These are phyloP conservation scores for Lagodon rhomboides DNA, from an alignment of 2,797 vertebrate species.

Conservation along the genomic window DNA sequence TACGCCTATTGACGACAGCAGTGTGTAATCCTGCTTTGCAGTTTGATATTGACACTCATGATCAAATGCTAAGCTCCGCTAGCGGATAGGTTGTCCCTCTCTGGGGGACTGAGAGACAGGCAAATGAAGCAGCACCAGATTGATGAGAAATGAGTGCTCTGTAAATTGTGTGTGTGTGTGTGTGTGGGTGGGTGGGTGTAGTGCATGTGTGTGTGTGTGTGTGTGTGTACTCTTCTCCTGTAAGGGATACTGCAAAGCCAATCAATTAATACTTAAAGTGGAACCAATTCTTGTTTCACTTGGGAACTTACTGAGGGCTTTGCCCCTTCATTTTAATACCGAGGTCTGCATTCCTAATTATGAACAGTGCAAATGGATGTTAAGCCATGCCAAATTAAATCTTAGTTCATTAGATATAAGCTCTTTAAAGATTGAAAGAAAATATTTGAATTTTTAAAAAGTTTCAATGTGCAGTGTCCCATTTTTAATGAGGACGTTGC, in stretches of 20 bases:
- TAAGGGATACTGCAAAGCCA: conserved; percentile 86
- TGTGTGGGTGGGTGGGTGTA: conserved; percentile 4
- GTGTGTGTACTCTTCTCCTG: conserved; percentile 75
- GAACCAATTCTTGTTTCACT: conserved; percentile 87
- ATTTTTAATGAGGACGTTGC: conserved; percentile 85
- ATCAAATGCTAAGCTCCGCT: conserved; percentile 87
- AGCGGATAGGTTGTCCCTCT: conserved; percentile 84
- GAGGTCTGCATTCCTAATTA: conserved; percentile 86
- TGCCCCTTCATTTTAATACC: conserved; percentile 86
- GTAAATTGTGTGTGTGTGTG: conserved; percentile 78
- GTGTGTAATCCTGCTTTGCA: conserved; percentile 84
- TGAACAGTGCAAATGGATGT: conserved; percentile 86
- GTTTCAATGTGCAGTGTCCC: conserved; percentile 86
- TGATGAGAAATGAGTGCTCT: conserved; percentile 84
- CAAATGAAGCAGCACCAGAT: conserved; percentile 86
- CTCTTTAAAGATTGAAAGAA: conserved; percentile 87
- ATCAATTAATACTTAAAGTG: conserved; percentile 88
- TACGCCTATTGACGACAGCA: conserved; percentile 83
- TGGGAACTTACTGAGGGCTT: conserved; percentile 85
- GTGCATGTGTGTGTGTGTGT: conserved; percentile 32
- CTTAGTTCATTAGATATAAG: conserved; percentile 88
- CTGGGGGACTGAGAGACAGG: conserved; percentile 80
- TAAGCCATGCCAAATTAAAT: conserved; percentile 88
- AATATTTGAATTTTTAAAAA: conserved; percentile 87
- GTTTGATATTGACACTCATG: conserved; percentile 87